Evolutionary conservation across 2,888 invertebrate genomes (phyloP), one percentile per base, ranked within the genome.

Genomic region (Stegophylla sp.): DNA sequence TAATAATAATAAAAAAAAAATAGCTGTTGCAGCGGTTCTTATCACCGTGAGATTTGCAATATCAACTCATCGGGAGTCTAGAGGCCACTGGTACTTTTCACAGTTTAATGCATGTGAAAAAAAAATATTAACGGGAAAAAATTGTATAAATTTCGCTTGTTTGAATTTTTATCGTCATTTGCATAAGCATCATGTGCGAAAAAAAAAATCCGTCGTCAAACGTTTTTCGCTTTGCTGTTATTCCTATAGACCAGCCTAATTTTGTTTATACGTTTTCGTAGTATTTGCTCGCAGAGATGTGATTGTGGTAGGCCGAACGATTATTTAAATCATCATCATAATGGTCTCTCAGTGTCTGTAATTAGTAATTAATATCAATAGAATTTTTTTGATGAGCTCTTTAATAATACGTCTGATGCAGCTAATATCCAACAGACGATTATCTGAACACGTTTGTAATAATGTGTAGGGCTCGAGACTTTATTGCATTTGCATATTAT

Each of bases 31-130:
- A 69, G 59, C 67, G 53, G 56, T 59, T 9, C 59, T 77, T 77
- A 77, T 77, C 77, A 77, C 69, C 77, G 77, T 77, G 77, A 67
- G 77, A 77, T 77, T 77, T 66, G 56, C 76, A 77, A 77, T 56
- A 67, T 77, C 77, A 59, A 67, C 76, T 67, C 67, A 56, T 76
- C 43, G n/a, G n/a, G n/a, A n/a, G n/a, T n/a, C n/a, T n/a, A n/a
- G n/a, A 61, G 45, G 64, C 64, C 75, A 75, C 20, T 66, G 26
- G n/a, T 53, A 28, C 28, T 67, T 43, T 63, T 34, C 48, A 34
- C 34, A 34, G 48, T 51, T 48, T 63, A 12, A 63, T 34, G 63
- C 20, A 63, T 28, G 45, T 20, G 15, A 28, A 17, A 17, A 51
- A 23, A 34, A 53, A 66, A 56, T 26, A 53, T n/a, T 0, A 66